Conservation (phyloP, 2,113 vertebrate genomes). For the Mastomys coucha region DNA sequence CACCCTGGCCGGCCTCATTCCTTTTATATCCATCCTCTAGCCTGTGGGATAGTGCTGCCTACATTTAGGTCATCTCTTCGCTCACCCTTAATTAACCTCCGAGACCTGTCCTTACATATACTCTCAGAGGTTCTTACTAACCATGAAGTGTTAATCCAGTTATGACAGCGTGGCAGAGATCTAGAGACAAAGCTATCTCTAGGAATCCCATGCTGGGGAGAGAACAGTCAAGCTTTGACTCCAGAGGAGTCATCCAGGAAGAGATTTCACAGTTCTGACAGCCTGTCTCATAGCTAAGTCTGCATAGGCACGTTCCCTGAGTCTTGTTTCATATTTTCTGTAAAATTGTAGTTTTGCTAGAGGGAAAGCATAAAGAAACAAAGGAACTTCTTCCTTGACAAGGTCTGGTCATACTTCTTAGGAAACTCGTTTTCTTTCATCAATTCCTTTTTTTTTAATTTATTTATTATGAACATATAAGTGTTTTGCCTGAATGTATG, state of each 20-base stretch:
- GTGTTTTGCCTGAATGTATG: background rate
- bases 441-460: background rate
- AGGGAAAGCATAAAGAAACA: background rate
- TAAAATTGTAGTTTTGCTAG: background rate
- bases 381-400: background rate
- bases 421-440: background rate
- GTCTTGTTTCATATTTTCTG: background rate
- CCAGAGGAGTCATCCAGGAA: background rate
- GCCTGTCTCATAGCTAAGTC: background rate
- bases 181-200: background rate
- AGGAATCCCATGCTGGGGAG: background rate
- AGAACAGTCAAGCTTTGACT: background rate
- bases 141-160: background rate
- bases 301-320: background rate
- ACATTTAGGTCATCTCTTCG: background rate
- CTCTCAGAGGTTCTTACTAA: background rate
- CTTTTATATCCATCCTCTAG: background rate
- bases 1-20: background rate
- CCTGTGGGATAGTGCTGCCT: background rate
- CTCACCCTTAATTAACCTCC: background rate
- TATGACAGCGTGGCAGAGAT: background rate
- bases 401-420: background rate
- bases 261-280: background rate
- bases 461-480: background rate
- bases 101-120: background rate